Evolutionary conservation across 2,888 invertebrate genomes (phyloP).

Genomic region (Lottia scabra): DNA sequence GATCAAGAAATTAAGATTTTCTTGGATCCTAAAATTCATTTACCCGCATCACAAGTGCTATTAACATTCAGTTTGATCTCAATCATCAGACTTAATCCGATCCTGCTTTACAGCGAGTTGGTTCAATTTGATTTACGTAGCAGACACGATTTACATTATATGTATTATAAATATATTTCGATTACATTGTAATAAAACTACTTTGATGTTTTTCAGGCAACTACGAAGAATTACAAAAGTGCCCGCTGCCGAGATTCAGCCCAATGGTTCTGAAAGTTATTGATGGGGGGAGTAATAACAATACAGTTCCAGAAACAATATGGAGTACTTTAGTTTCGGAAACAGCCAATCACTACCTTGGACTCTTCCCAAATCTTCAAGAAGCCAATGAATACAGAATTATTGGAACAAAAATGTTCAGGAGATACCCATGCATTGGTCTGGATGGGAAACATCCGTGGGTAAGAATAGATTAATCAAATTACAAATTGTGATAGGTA

Average conservation of each 20-base stretch:
- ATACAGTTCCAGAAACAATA: background rate
- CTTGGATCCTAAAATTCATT: too few relatives aligned
- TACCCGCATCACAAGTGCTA: too few relatives aligned
- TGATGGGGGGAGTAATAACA: background rate
- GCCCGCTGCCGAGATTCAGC: background rate
- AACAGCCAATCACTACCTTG: background rate
- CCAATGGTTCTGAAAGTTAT: background rate
- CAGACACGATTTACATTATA: too few relatives aligned
- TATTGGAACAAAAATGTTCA: background rate
- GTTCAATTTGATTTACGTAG: too few relatives aligned
- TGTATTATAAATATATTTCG: too few relatives aligned
- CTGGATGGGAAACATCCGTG: background rate
- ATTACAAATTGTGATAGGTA: too few relatives aligned
- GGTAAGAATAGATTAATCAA: background rate
- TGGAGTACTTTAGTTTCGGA: background rate
- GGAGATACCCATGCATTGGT: background rate
- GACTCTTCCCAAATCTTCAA: background rate
- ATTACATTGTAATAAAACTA: too few relatives aligned
- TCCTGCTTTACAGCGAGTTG: too few relatives aligned
- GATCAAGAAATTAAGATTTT: too few relatives aligned
- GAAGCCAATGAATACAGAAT: background rate
- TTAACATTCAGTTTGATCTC: too few relatives aligned
- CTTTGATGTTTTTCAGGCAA: too few relatives aligned
- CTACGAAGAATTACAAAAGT: background rate
- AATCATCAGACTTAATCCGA: too few relatives aligned